Evolutionary conservation across 2,888 invertebrate species (phyloP), one percentile per base, ranked within the genome.

Genomic region (Muschampia plurimacula): DNA sequence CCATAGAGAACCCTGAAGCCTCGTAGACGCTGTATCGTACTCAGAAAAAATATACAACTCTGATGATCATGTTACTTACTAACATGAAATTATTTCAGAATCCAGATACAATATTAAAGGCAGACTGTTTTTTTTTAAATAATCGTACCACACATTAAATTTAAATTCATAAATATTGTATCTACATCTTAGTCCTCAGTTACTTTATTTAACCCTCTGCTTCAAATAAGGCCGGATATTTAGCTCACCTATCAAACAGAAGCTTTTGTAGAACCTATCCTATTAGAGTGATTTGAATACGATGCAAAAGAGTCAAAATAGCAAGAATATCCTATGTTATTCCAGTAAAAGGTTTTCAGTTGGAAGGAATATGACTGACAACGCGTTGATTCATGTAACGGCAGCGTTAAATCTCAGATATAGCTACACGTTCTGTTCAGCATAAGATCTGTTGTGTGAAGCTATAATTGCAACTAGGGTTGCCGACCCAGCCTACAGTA

Each of bases 311-410:
- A 65, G 32, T 57, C 46, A 55, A 65, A 70, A 59, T 64, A 70
- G 1, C 2, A n/a, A n/a, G 57, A 22, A 55, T 66, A 66, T 71
- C 64, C 66, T 71, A 69, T 41, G 64, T 57, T 55, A 69, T 74
- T 64, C 52, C 72, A 72, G 69, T 74, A 74, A 75, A 75, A 70
- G 60, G 62, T 68, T 68, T 72, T 69, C 62, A 72, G 57, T 72
- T 49, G 12, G 60, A 59, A 74, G 74, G 49, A 66, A 73, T 75
- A 67, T 69, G 74, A 77, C 79, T 77, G 84, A 83, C 83, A 82
- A 79, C 80, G 81, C 84, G 84, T 81, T 84, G 84, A 85, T 84
- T 80, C 81, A 84, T 81, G 82, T 82, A 80, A 81, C 81, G 81
- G 79, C 80, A 78, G 80, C 76, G 80, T 80, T 77, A 77, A 77